These are phyloP conservation scores for Castor canadensis DNA, from an alignment of 2,113 vertebrate species.

Conservation along the genomic window DNA sequence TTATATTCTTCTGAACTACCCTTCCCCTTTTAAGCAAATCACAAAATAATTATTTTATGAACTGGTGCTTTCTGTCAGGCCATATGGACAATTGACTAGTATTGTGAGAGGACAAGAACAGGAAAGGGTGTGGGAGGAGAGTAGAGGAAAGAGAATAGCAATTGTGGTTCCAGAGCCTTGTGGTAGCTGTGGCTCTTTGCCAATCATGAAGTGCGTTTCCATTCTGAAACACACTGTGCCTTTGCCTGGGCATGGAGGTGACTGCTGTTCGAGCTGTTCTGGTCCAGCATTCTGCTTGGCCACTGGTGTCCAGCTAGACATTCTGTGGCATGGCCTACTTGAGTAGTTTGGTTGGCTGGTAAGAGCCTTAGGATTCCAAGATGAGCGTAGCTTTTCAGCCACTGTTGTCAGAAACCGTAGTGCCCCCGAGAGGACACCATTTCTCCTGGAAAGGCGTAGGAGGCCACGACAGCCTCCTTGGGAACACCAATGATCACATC, in stretches of 20 bases:
- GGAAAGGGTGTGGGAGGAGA: neutral
- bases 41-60: neutral
- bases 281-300: neutral
- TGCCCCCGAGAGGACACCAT: neutral
- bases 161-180: neutral
- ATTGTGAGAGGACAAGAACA: neutral
- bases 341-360: neutral
- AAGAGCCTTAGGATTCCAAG: neutral
- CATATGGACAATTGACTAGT: neutral
- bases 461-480: neutral
- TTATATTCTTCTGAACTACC: neutral
- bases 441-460: neutral
- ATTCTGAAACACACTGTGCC: neutral
- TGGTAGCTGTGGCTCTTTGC: neutral
- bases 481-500: neutral
- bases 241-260: neutral
- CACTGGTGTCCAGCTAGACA: fast-evolving
- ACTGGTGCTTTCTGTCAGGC: neutral
- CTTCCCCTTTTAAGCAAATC: neutral
- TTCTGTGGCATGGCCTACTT: neutral
- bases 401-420: neutral
- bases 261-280: neutral
- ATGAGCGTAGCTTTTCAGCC: neutral
- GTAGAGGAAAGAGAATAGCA: neutral
- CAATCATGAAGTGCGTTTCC: fast-evolving